These are phyloP conservation scores for Microcebus jonahi DNA, from an alignment of 2,113 vertebrate species.

Conservation along the genomic window DNA sequence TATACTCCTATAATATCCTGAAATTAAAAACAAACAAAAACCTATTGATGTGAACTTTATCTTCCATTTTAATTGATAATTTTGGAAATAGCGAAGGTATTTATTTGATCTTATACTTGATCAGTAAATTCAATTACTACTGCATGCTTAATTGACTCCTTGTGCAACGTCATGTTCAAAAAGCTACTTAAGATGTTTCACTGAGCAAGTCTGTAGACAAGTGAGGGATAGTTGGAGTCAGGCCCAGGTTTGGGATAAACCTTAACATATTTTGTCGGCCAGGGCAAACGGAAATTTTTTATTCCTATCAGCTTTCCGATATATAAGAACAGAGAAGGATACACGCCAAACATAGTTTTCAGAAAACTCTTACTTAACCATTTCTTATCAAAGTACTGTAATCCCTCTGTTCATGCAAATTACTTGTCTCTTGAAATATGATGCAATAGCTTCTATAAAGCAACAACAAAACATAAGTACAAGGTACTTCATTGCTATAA, in stretches of 20 bases:
- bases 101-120: slow-evolving; percentile 64
- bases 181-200: neutral
- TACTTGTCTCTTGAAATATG: neutral
- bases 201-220: neutral
- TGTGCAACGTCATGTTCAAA: neutral
- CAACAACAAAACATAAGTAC: slow-evolving; percentile 34
- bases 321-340: neutral
- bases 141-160: slow-evolving; percentile 31
- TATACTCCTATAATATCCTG: too few species aligned
- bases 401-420: neutral
- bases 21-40: too few species aligned
- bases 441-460: slow-evolving; percentile 19
- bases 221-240: neutral
- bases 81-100: slow-evolving; percentile 38
- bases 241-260: neutral
- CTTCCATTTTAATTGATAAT: slow-evolving; percentile 77
- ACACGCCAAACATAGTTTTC: neutral
- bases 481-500: slow-evolving; percentile 25
- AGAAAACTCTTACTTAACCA: neutral
- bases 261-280: neutral
- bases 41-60: slow-evolving; percentile 57
- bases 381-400: neutral
- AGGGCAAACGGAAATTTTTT: slow-evolving; percentile 35
- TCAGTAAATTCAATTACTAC: neutral
- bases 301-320: neutral